Evolutionary conservation across 1,140 invertebrate species (phyloP).

Genomic region (Drosophila mauritiana): DNA sequence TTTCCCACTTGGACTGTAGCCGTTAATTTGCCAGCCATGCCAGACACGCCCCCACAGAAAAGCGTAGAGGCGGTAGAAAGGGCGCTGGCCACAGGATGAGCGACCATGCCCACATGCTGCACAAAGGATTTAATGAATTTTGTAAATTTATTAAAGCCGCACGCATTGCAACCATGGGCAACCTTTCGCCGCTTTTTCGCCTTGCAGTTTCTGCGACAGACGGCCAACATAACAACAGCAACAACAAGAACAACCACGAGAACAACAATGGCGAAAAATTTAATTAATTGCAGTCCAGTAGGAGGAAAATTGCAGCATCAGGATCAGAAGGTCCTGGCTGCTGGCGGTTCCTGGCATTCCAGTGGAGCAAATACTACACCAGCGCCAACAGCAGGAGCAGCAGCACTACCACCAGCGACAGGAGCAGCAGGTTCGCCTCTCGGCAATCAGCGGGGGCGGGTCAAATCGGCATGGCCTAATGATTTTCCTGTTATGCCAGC

Average conservation of each 20-base stretch:
- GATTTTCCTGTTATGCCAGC: conserved; percentile 78
- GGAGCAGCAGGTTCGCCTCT: conserved; percentile 15
- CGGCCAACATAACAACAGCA: conserved; percentile 11
- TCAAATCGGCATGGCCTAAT: conserved; percentile 80
- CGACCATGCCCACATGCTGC: conserved; percentile 39
- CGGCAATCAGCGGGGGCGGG: conserved; percentile 62
- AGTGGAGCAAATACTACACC: not conserved
- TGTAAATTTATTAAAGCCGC: conserved; percentile 77
- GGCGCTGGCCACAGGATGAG: conserved; percentile 1
- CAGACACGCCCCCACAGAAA: conserved; percentile 9
- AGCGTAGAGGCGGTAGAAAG: not conserved
- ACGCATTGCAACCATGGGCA: conserved; percentile 47
- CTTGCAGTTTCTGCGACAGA: conserved; percentile 27
- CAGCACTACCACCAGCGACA: no score
- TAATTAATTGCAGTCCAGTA: conserved; percentile 76
- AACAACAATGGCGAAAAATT: conserved; percentile 61
- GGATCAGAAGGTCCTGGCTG: not conserved
- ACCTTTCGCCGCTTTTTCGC: conserved; percentile 25
- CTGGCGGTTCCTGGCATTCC: conserved; percentile 13
- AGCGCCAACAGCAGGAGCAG: not conserved
- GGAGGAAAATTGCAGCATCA: conserved; percentile 51
- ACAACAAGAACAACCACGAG: not conserved
- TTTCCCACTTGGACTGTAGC: conserved; percentile 19
- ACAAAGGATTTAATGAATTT: conserved; percentile 70
- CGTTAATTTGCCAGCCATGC: conserved; percentile 34